These are phyloP conservation scores for Heteromyza rotundicornis DNA, from an alignment of 2,888 invertebrate species.

Conservation along the genomic window DNA sequence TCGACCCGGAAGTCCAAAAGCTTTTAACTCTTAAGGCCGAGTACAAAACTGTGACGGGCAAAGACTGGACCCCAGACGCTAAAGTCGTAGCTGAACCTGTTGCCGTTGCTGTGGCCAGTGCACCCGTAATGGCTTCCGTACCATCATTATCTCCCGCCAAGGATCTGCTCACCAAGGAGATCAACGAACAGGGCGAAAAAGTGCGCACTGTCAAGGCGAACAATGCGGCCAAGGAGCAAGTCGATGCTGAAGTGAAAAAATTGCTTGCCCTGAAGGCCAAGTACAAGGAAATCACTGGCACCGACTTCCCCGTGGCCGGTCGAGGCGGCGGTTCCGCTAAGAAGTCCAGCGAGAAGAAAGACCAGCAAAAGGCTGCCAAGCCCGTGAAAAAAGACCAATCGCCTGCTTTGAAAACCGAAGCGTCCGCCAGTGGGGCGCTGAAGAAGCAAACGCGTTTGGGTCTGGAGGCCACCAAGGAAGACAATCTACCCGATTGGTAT, in stretches of 20 bases:
- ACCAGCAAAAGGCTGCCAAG: conserved; percentile 43
- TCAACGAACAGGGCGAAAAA: conserved; percentile 68
- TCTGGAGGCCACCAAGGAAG: conserved; percentile 90
- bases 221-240: conserved; percentile 63
- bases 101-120: conserved; percentile 14
- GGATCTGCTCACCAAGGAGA: conserved; percentile 61
- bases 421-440: conserved; percentile 64
- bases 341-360: conserved; percentile 49
- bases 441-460: conserved; percentile 95
- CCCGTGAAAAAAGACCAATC: conserved; percentile 54
- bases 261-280: conserved; percentile 69
- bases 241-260: conserved; percentile 63
- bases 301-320: conserved; percentile 63
- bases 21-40: conserved; percentile 68
- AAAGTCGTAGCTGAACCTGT: conserved; percentile 28
- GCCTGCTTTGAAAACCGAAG: conserved; percentile 49
- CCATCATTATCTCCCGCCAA: conserved; percentile 38
- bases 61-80: conserved; percentile 62
- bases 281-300: conserved; percentile 67
- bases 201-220: conserved; percentile 67
- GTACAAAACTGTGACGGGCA: conserved; percentile 66
- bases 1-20: conserved; percentile 63
- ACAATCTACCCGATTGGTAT: conserved; percentile 96
- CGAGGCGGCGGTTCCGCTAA: conserved; percentile 52
- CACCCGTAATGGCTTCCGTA: conserved; percentile 29